phyloP scores from a whole-genome alignment of 2,888 invertebrate genomes.

The Monopis laevigella region DNA sequence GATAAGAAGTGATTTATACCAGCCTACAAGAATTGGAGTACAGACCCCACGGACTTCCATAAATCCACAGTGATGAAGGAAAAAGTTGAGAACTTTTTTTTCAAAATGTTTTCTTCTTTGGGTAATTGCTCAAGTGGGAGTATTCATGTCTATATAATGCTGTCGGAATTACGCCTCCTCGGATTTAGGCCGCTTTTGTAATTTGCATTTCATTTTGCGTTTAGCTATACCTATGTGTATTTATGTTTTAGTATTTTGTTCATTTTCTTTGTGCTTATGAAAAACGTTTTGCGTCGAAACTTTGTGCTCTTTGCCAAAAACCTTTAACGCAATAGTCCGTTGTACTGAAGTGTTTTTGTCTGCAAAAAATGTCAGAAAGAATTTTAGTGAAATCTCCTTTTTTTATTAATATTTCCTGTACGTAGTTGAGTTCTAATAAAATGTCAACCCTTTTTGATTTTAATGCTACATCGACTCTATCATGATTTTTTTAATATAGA shows the following conservation, averaged over 20 bases:
- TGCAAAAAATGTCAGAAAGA: too few species aligned
- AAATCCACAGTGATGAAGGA: conserved; percentile 13
- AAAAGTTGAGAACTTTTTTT: conserved; percentile 11
- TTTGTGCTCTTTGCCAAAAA: conserved; percentile 2
- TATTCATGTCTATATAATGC: conserved; percentile 16
- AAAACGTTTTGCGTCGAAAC: conserved; percentile 7
- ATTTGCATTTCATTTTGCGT: conserved; percentile 30
- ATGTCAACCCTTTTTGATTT: too few species aligned
- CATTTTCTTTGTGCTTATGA: conserved; percentile 2
- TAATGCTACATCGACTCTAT: too few species aligned
- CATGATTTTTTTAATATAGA: too few species aligned
- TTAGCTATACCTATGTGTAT: conserved; percentile 20
- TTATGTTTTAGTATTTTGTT: neutral
- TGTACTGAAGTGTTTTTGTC: too few species aligned
- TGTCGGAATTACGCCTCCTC: conserved; percentile 19
- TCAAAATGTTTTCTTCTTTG: conserved; percentile 9
- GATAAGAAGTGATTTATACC: conserved; percentile 12
- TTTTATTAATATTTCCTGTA: too few species aligned
- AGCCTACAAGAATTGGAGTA: conserved; percentile 10
- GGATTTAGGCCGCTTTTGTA: conserved; percentile 24
- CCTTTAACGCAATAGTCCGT: conserved; percentile 8
- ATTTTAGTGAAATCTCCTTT: too few species aligned
- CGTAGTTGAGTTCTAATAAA: too few species aligned
- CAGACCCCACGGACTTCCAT: conserved; percentile 11
- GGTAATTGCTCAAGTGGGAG: conserved; percentile 14